Conservation (phyloP, 2,113 vertebrate species). For the Ranitomeya variabilis region DNA sequence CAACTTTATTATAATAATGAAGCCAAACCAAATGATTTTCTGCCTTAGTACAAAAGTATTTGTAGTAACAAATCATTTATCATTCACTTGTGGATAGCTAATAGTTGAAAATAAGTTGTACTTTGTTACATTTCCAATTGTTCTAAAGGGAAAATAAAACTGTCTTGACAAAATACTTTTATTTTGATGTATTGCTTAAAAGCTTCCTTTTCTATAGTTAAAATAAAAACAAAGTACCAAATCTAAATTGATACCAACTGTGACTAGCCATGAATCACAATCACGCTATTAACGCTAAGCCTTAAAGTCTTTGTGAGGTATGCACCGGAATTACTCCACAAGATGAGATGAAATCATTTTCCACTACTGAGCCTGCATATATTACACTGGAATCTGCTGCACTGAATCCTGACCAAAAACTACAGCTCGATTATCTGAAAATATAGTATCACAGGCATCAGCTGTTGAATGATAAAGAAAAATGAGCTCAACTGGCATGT, state of each 20-base stretch:
- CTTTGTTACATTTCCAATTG: conserved; percentile 40
- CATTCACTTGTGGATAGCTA: conserved; percentile 3
- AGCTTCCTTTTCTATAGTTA: conserved; percentile 46
- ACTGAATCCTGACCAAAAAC: conserved; percentile 32
- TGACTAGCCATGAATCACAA: conserved; percentile 53
- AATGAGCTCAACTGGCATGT: conserved; percentile 44
- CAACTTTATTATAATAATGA: conserved; percentile 2
- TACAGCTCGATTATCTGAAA: conserved; percentile 42
- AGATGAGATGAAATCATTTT: conserved; percentile 55
- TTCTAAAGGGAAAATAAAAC: conserved; percentile 42
- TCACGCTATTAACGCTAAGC: conserved; percentile 53
- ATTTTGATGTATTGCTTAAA: conserved; percentile 51
- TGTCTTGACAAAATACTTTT: conserved; percentile 45
- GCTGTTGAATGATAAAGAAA: conserved; percentile 42
- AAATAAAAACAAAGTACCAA: conserved; percentile 44
- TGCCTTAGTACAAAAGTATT: not conserved
- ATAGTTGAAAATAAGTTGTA: conserved; percentile 17
- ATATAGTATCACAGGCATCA: conserved; percentile 42
- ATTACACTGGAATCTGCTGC: conserved; percentile 36
- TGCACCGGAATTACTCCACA: conserved; percentile 46
- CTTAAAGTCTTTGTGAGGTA: conserved; percentile 47
- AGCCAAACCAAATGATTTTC: not conserved
- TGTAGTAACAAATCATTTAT: conserved; percentile 17
- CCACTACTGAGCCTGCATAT: conserved; percentile 41
- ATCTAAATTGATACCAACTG: conserved; percentile 48